Conservation (phyloP, 2,888 invertebrate genomes). For the Agriopis leucophaearia region DNA sequence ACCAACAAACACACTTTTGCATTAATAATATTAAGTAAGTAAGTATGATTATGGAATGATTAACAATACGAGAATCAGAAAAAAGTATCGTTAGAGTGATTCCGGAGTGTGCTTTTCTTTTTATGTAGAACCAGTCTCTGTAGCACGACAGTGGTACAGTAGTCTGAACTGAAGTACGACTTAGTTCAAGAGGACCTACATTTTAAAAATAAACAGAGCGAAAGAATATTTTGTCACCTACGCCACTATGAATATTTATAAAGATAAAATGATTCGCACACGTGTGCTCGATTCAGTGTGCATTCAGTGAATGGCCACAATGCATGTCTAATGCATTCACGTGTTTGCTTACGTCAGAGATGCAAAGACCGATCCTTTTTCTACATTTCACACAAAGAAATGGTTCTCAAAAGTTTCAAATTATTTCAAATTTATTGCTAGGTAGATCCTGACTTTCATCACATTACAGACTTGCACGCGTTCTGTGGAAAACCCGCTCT, state of each 20-base stretch:
- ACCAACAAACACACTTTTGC: too few relatives aligned
- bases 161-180: too few relatives aligned
- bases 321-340: constrained; percentile 68
- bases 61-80: too few relatives aligned
- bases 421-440: constrained; percentile 6
- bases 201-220: constrained; percentile 68
- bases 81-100: too few relatives aligned
- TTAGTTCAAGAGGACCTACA: constrained; percentile 20
- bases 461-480: too few relatives aligned
- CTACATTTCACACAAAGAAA: constrained; percentile 19
- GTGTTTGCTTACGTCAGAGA: constrained; percentile 64
- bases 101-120: too few relatives aligned
- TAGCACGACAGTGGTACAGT: neutral
- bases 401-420: neutral
- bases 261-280: constrained; percentile 59
- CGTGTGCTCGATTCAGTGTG: constrained; percentile 61
- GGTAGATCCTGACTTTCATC: too few relatives aligned
- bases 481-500: too few relatives aligned
- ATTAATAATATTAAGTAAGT: too few relatives aligned
- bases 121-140: neutral
- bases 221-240: constrained; percentile 65
- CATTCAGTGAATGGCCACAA: constrained; percentile 58
- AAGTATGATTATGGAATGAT: too few relatives aligned
- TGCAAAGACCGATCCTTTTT: constrained; percentile 30
- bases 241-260: constrained; percentile 38